Evolutionary conservation across 2,797 vertebrate species (phyloP), one percentile per base, ranked within the genome.

Genomic region (Takifugu ocellatus): DNA sequence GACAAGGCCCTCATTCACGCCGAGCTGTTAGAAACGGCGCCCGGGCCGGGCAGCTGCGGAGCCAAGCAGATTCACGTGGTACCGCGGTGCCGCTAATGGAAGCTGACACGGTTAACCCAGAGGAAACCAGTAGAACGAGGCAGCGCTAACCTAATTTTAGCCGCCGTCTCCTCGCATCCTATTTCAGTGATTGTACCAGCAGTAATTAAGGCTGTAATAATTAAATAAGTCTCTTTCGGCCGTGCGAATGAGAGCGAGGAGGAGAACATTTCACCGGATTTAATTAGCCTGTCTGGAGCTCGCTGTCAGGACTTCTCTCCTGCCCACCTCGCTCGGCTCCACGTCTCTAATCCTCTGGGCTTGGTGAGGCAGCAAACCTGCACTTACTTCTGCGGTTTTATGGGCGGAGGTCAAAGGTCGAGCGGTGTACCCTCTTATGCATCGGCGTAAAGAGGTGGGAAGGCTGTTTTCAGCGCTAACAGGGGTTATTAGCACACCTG

Each of bases 401-500:
- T 36, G 61, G 43, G 16, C 52, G 1, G 14, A 36, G 74, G 71
- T 79, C 60, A 74, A 54, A 83, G 61, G 63, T 79, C 63, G 27
- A 1, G 14, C 46, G 3, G 47, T 6, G 49, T 45, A 54, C 25
- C 31, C 44, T 44, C 36, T 54, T 61, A 66, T 21, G 58, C 33
- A 0, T 3, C 0, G 33, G 51, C 48, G 66, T 75, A 62, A 63
- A 61, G 57, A 58, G 25, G 70, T 33, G 31, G 51, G 66, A 2
- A 31, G 79, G 72, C 51, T 69, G 61, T n/a, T 70, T 57, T 66
- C 51, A 63, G 59, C 3, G 16, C n/a, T 65, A 81, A 87, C 78
- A 31, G 77, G 81, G 63, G 67, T 86, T 36, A 84, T 90, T 73
- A 84, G 51, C 51, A 89, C 87, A 91, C 63, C 88, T 88, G 88